Evolutionary conservation across 2,113 vertebrate genomes (phyloP), one percentile per base, ranked within the genome.

Genomic region (Carollia perspicillata): DNA sequence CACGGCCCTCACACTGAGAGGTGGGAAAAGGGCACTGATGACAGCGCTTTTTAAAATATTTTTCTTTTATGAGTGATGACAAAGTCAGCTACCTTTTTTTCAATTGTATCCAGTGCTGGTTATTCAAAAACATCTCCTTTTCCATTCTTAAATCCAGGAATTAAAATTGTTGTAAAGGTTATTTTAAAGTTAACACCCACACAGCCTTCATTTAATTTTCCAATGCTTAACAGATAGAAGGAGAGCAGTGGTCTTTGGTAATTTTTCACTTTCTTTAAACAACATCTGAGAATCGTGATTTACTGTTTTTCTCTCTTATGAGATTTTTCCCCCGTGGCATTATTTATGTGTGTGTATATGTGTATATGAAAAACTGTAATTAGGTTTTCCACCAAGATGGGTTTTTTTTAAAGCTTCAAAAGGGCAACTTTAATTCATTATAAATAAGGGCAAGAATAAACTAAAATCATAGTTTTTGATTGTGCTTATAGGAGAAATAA

Each of bases 381-480:
- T 92, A 81, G 12, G n/a, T 49, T 90, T 95, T 97, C 40, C 17
- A 35, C 87, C 80, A 53, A 77, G 49, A 58, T 96, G 42, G 7
- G 60, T 30, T 17, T 85, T 96, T 95, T 33, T 84, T 49, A 90
- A 83, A 83, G 17, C 47, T 55, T 72, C 77, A 16, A 94, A 94
- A 35, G 7, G 47, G 22, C 84, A 60, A 84, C 35, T 97, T 94
- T 95, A 97, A 87, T 88, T 94, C 28, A 49, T 77, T 97, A 72
- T 96, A 77, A 97, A 97, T 71, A 8, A 95, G 63, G 65, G 47
- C 89, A 90, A 96, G 35, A 69, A 95, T 96, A 84, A 71, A 51
- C 97, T 90, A 94, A 28, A 93, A 68, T 89, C 18, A 92, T 86
- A 47, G 42, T 2, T 90, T 96, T 68, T 94, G 79, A 93, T 95